Base-by-base conservation (phyloP, 2,888 invertebrate genomes). In the Patella depressa region DNA sequence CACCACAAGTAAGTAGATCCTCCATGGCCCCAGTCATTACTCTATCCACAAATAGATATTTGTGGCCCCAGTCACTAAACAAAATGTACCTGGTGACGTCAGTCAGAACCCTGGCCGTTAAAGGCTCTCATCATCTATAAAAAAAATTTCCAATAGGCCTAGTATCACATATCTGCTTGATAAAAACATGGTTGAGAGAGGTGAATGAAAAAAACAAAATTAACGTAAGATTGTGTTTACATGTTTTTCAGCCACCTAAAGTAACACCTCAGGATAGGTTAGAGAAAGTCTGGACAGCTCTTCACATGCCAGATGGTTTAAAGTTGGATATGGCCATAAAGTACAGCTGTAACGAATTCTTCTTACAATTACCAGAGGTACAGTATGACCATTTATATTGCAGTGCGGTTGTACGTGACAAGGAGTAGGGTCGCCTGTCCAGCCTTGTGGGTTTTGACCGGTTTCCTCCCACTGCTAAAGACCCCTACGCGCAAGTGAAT, bases 301-400 rank as follows among this genome's bases (percentile, higher is more conserved):
- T 91, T 11, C 87, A 89, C 79, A 89, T 91, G 89, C 89, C 91
- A 0, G 91, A 91, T 79, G 82, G 81, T 72, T 85, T 85, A n/a
- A 87, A 88, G 76, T 84, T 91, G 57, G 91, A 91, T 80, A 91
- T 91, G 91, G 91, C 91, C 59, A 91, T 91, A 75, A 91, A 91
- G 82, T 91, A 91, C 86, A 90, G 91, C 84, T 87, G 88, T 77
- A 87, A 90, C 59, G 82, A 84, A 17, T 90, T 87, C 84, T 88
- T 85, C 77, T 71, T 76, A 7, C 85, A 85, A 78, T 85, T 91
- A 9, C 79, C 83, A 59, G 85, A 89, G 86, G 91, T 90, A 79
- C 73, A 84, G 45, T 9, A 9, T 45, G 45, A 45, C 45, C 45
- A 45, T 45, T 45, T 45, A 7, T 45, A 45, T 73, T n/a, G 24